Conservation (phyloP, 2,888 invertebrate genomes). For the Lepetodrilus schrolli region DNA sequence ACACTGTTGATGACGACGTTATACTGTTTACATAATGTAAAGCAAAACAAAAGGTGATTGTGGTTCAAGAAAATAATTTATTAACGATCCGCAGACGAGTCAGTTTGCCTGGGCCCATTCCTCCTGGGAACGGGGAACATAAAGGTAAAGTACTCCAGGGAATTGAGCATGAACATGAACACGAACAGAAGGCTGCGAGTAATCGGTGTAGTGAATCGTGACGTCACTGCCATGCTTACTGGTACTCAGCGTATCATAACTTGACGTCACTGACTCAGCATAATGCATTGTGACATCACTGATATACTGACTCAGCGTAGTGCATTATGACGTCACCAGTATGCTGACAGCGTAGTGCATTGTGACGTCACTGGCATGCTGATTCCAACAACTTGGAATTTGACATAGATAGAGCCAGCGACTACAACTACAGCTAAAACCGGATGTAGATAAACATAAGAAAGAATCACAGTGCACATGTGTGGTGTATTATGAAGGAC, state of each 20-base stretch:
- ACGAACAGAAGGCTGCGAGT: conserved; percentile 19
- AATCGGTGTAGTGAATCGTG: not conserved
- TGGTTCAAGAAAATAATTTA: conserved; percentile 27
- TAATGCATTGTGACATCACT: too few species aligned
- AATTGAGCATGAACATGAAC: not conserved
- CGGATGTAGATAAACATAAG: not conserved
- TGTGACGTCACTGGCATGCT: conserved; percentile 11
- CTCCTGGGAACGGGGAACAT: conserved; percentile 9
- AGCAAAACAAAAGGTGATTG: not conserved
- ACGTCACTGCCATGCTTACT: conserved; percentile 11
- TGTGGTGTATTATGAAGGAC: not conserved
- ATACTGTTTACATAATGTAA: too few species aligned
- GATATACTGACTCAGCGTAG: too few species aligned
- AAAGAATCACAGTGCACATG: not conserved
- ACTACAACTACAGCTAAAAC: not conserved
- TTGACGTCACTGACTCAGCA: too few species aligned
- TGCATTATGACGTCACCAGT: too few species aligned
- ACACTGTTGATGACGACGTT: too few species aligned
- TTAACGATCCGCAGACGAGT: conserved; percentile 16
- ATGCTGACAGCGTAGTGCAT: too few species aligned
- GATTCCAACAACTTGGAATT: too few species aligned
- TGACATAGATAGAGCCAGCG: not conserved
- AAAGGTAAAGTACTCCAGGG: not conserved
- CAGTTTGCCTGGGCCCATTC: conserved; percentile 1
- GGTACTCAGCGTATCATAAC: too few species aligned